These are phyloP conservation scores for Pyrgus malvae DNA, from an alignment of 2,888 invertebrate species.

Conservation along the genomic window DNA sequence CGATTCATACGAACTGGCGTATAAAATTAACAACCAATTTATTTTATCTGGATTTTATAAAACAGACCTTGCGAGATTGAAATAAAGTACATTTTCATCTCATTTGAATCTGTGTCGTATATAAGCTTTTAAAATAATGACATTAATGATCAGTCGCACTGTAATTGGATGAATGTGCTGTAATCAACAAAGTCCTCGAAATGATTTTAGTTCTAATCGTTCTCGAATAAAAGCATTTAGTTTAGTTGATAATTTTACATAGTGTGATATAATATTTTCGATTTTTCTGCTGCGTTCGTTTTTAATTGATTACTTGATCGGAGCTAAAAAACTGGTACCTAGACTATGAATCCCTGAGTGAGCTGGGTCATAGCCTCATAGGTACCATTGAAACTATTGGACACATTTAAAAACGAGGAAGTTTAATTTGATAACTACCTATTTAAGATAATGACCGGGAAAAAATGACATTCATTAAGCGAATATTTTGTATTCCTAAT, in stretches of 20 bases:
- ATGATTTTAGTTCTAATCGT: constrained; percentile 58
- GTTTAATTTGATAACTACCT: too few relatives aligned
- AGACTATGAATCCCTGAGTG: too few relatives aligned
- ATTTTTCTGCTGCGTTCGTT: too few relatives aligned
- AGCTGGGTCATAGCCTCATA: too few relatives aligned
- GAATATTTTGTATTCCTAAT: too few relatives aligned
- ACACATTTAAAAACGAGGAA: too few relatives aligned
- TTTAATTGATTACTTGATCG: too few relatives aligned
- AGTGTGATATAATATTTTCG: not conserved
- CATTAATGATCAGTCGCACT: constrained; percentile 41
- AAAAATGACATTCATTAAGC: too few relatives aligned
- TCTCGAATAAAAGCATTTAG: constrained; percentile 44
- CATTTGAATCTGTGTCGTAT: constrained; percentile 17
- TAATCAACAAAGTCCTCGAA: constrained; percentile 52
- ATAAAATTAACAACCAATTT: constrained; percentile 38
- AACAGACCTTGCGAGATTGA: constrained; percentile 10
- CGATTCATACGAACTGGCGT: constrained; percentile 40
- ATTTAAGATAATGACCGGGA: too few relatives aligned
- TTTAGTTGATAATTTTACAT: not conserved
- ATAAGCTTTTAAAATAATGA: constrained; percentile 32
- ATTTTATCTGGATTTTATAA: constrained; percentile 18
- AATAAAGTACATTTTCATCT: constrained; percentile 27
- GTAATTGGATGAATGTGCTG: constrained; percentile 52
- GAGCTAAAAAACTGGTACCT: too few relatives aligned
- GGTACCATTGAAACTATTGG: too few relatives aligned